phyloP scores from a whole-genome alignment of 2,113 vertebrate species.

The Actenoides hombroni region DNA sequence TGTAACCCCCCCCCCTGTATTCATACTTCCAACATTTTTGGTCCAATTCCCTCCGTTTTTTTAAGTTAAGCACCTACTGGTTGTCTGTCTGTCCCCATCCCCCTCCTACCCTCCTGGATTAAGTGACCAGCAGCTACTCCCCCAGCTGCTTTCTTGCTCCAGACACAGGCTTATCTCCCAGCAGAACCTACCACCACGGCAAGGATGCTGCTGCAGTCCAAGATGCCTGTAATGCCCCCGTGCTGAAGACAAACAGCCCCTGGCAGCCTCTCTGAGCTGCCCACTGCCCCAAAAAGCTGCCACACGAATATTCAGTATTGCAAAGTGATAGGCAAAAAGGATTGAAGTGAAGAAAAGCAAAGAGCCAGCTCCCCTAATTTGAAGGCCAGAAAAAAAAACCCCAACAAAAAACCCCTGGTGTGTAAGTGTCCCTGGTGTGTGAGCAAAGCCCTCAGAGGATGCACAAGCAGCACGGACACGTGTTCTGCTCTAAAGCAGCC shows the following conservation, averaged over 20 bases:
- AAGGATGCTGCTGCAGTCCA: accelerated
- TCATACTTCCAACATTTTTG: not conserved
- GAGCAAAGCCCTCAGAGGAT: not conserved
- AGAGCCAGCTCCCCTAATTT: not conserved
- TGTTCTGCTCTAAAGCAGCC: not conserved
- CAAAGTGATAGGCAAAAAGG: not conserved
- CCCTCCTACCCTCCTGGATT: not conserved
- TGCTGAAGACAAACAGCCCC: not conserved
- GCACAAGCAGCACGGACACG: not conserved
- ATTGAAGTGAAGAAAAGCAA: not conserved
- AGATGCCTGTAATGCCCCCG: accelerated
- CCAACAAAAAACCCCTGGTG: not conserved
- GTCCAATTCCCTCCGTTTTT: not conserved
- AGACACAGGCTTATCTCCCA: not conserved
- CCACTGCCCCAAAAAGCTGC: not conserved
- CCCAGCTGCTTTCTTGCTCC: not conserved
- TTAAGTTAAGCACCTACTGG: not conserved
- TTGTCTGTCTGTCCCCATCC: not conserved
- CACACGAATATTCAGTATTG: accelerated
- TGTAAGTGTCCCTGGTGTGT: not conserved
- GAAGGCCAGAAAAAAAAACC: not conserved
- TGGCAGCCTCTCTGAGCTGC: not conserved
- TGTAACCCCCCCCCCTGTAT: not conserved
- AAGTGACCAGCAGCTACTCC: not conserved
- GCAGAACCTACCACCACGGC: not conserved